Conservation (phyloP, 1,140 invertebrate genomes). For the Calliopsis andreniformis region DNA sequence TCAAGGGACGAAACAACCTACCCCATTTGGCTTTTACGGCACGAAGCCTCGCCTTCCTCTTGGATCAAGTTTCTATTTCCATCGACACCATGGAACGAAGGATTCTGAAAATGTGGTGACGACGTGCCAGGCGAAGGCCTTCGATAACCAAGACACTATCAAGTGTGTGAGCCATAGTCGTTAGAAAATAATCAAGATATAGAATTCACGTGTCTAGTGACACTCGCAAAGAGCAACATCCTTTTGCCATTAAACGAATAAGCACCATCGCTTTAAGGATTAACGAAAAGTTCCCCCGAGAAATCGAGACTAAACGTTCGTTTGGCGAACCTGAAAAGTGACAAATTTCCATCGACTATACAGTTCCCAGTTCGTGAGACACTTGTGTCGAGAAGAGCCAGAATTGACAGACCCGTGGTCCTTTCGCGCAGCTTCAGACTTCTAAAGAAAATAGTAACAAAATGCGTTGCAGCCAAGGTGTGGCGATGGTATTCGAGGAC, state of each 20-base stretch:
- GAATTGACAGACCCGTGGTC: background rate
- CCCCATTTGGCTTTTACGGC: constrained; percentile 40
- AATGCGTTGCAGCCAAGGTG: constrained; percentile 77
- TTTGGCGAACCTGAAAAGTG: background rate
- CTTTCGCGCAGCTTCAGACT: constrained; percentile 4
- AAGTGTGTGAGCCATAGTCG: constrained; percentile 76
- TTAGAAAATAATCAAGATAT: constrained; percentile 55
- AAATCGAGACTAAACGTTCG: background rate
- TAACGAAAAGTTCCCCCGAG: background rate
- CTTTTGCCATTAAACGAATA: background rate
- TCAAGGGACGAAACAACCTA: constrained; percentile 29
- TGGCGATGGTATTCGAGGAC: constrained; percentile 80
- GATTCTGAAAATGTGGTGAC: constrained; percentile 79
- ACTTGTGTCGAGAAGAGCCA: background rate
- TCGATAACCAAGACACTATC: constrained; percentile 74
- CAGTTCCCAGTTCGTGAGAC: background rate
- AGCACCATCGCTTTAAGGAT: background rate
- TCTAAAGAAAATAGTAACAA: constrained; percentile 63
- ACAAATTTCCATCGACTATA: background rate
- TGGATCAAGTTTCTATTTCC: constrained; percentile 39
- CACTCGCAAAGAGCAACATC: constrained; percentile 4
- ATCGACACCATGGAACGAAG: constrained; percentile 73
- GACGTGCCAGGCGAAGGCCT: constrained; percentile 70
- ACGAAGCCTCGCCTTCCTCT: constrained; percentile 38
- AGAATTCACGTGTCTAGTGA: constrained; percentile 30